These are phyloP conservation scores for Rhorus exstirpatorius DNA, from an alignment of 2,888 invertebrate genomes.

Conservation along the genomic window DNA sequence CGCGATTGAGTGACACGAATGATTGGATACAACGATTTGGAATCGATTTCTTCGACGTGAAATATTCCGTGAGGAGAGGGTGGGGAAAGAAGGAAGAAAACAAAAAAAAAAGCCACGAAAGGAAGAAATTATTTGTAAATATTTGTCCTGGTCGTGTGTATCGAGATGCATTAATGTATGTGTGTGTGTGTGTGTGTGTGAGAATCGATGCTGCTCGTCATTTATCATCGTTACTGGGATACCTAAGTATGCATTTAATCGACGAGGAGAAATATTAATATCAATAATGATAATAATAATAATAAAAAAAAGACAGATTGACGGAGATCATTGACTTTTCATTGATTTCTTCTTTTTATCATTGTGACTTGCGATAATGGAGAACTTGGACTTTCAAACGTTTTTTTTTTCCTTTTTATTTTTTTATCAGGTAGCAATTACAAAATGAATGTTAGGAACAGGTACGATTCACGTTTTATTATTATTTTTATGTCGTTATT, in stretches of 20 bases:
- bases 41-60: not conserved
- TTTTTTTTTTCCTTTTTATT: too few species aligned
- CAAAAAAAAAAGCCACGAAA: too few species aligned
- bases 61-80: not conserved
- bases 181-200: not conserved
- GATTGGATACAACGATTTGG: conserved; percentile 6
- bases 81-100: not conserved
- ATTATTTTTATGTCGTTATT: too few species aligned
- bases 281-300: too few species aligned
- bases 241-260: conserved; percentile 43
- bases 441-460: too few species aligned
- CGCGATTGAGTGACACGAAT: conserved; percentile 23
- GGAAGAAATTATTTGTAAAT: conserved; percentile 49
- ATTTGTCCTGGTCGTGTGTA: conserved; percentile 32
- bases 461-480: too few species aligned
- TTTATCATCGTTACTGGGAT: conserved; percentile 25
- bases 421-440: too few species aligned
- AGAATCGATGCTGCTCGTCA: conserved; percentile 40
- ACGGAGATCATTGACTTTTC: not conserved
- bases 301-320: conserved; percentile 33
- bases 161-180: not conserved
- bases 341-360: too few species aligned
- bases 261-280: not conserved
- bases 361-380: too few species aligned
- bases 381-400: too few species aligned